phyloP scores from a whole-genome alignment of 2,888 invertebrate genomes.

The Zygaena filipendulae region DNA sequence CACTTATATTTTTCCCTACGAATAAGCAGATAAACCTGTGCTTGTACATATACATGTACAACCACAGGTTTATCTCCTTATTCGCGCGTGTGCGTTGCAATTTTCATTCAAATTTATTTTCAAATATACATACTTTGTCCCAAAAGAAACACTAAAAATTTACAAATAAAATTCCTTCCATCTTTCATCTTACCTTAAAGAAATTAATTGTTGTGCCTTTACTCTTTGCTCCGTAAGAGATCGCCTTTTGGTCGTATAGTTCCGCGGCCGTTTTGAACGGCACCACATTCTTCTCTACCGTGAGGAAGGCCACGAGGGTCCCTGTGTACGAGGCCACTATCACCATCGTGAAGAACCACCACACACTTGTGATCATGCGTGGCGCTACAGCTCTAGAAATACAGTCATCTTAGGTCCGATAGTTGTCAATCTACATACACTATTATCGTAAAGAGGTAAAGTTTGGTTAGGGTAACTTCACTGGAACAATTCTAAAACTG shows the following conservation, averaged over 20 bases:
- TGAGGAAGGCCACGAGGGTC: conserved; percentile 90
- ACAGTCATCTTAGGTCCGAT: too few relatives aligned
- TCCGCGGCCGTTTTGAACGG: conserved; percentile 85
- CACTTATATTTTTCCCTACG: too few relatives aligned
- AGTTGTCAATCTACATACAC: not conserved
- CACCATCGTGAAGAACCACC: conserved; percentile 93
- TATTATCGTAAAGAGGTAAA: not conserved
- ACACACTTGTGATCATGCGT: conserved; percentile 84
- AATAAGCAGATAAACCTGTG: too few relatives aligned
- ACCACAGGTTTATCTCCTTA: too few relatives aligned
- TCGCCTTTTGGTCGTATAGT: conserved; percentile 80
- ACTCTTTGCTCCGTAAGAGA: conserved; percentile 85
- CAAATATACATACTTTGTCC: too few relatives aligned
- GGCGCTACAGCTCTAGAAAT: conserved; percentile 83
- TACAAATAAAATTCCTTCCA: not conserved
- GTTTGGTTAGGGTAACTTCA: not conserved
- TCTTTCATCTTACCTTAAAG: conserved; percentile 74
- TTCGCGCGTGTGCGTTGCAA: too few relatives aligned
- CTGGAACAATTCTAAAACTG: too few relatives aligned
- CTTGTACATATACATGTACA: too few relatives aligned
- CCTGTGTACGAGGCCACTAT: conserved; percentile 90
- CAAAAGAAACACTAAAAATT: too few relatives aligned
- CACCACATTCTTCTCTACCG: conserved; percentile 76
- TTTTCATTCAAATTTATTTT: too few relatives aligned
- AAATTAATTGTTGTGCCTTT: conserved; percentile 88